Evolutionary conservation across 2,797 vertebrate genomes (phyloP).

Genomic region (Novumbra hubbsi): DNA sequence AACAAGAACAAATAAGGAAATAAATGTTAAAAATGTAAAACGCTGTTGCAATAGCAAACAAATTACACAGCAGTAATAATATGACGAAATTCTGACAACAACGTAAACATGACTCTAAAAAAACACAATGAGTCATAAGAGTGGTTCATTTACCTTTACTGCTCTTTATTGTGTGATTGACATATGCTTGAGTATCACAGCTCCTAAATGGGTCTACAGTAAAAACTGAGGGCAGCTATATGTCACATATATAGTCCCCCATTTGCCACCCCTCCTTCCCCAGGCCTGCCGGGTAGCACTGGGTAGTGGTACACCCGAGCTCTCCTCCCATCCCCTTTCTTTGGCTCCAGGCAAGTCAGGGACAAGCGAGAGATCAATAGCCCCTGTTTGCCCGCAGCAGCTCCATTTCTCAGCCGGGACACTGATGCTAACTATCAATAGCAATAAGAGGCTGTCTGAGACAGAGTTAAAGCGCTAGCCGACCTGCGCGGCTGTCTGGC

Average conservation of each 20-base stretch:
- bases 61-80: not conserved
- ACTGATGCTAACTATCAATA: constrained; percentile 83
- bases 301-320: constrained; percentile 23
- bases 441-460: constrained; percentile 81
- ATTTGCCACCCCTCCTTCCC: constrained; percentile 1
- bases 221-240: constrained; percentile 13
- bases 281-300: constrained; percentile 35
- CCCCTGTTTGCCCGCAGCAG: constrained; percentile 74
- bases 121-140: not conserved
- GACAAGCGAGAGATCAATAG: constrained; percentile 80
- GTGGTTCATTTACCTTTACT: not conserved
- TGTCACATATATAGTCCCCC: constrained; percentile 14
- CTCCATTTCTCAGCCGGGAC: constrained; percentile 84
- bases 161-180: not conserved
- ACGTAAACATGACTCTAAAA: not conserved
- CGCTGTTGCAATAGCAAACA: not conserved
- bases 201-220: constrained; percentile 4
- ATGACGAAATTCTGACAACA: not conserved
- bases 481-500: constrained; percentile 72
- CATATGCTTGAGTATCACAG: constrained; percentile 1
- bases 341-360: constrained; percentile 64
- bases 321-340: constrained; percentile 28
- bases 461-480: constrained; percentile 74
- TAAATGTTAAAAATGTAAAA: not conserved
- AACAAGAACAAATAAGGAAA: not conserved